These are phyloP conservation scores for Hirtodrosophila trivittata DNA, from an alignment of 2,888 invertebrate genomes.

Conservation along the genomic window DNA sequence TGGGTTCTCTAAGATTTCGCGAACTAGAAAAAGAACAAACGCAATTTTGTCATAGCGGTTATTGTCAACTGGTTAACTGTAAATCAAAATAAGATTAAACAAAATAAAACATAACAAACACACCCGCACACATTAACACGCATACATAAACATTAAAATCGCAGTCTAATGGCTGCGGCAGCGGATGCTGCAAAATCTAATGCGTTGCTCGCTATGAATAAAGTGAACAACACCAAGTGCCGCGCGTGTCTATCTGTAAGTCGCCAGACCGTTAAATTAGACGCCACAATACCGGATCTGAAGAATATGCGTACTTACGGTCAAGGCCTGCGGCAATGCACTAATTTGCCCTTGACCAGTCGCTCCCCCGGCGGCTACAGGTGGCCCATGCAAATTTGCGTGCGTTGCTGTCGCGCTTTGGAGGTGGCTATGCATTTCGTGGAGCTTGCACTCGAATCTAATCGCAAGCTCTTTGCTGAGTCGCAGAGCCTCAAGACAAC, in stretches of 20 bases:
- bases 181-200: conserved; percentile 53
- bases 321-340: conserved; percentile 60
- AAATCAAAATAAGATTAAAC: conserved; percentile 3
- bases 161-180: conserved; percentile 45
- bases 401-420: conserved; percentile 76
- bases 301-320: conserved; percentile 61
- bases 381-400: conserved; percentile 73
- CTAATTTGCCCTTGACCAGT: conserved; percentile 40
- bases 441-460: conserved; percentile 63
- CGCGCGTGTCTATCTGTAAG: conserved; percentile 70
- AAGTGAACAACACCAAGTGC: conserved; percentile 64
- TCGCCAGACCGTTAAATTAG: conserved; percentile 61
- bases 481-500: conserved; percentile 45
- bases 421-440: conserved; percentile 78
- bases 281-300: conserved; percentile 59
- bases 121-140: not conserved
- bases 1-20: conserved; percentile 27
- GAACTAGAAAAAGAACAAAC: conserved; percentile 16
- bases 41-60: conserved; percentile 22
- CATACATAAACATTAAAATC: not conserved
- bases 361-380: conserved; percentile 46
- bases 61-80: conserved; percentile 9
- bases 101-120: not conserved
- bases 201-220: conserved; percentile 57
- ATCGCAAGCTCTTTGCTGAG: conserved; percentile 56